These are phyloP conservation scores for Hystrix brachyura DNA, from an alignment of 2,113 vertebrate species.

Conservation along the genomic window DNA sequence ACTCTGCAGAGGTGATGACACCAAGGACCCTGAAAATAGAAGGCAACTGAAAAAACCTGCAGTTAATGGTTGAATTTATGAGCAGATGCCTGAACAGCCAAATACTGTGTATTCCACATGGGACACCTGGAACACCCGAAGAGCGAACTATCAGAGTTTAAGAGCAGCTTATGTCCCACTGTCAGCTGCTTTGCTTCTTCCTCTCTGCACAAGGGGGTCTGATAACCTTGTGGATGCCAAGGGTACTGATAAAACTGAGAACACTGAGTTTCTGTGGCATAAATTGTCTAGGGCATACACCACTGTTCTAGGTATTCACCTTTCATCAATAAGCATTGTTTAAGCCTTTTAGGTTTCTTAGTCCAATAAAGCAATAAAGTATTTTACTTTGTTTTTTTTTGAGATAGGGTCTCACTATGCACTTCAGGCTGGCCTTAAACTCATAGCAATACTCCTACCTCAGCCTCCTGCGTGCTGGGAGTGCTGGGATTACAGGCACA, in stretches of 20 bases:
- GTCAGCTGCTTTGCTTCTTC: constrained; percentile 89
- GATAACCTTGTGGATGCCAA: constrained; percentile 80
- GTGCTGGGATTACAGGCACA: too few relatives aligned
- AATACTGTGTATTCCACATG: constrained; percentile 94
- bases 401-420: too few relatives aligned
- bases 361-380: constrained; percentile 88
- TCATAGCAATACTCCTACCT: too few relatives aligned
- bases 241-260: background rate
- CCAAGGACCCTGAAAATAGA: too few relatives aligned
- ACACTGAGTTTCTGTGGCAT: too few relatives aligned
- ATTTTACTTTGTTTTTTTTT: too few relatives aligned
- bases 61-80: constrained; percentile 82
- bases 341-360: constrained; percentile 78
- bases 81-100: constrained; percentile 93
- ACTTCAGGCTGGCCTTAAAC: too few relatives aligned
- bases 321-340: constrained; percentile 68
- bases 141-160: constrained; percentile 93
- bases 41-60: too few relatives aligned
- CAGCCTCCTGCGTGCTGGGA: too few relatives aligned
- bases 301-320: constrained; percentile 11
- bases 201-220: constrained; percentile 83
- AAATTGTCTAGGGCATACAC: background rate
- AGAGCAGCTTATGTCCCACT: constrained; percentile 91
- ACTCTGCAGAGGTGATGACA: too few relatives aligned
- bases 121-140: constrained; percentile 95